phyloP scores from a whole-genome alignment of 2,888 invertebrate species.

The Diplolepis rosae region DNA sequence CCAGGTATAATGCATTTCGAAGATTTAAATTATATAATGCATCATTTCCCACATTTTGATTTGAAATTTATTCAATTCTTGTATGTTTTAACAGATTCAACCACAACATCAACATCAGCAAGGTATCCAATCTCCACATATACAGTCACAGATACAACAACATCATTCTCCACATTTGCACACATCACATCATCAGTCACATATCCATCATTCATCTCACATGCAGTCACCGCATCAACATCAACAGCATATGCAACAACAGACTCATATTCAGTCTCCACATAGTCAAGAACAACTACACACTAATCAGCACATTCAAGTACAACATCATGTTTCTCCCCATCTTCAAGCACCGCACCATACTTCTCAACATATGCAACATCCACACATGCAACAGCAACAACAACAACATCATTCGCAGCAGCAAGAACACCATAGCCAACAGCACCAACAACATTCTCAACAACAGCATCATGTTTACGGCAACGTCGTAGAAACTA shows the following conservation, averaged over 20 bases:
- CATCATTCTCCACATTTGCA: slow-evolving; percentile 46
- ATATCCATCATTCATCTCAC: slow-evolving; percentile 59
- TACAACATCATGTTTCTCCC: slow-evolving; percentile 74
- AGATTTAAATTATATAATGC: too few species aligned
- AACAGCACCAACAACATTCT: slow-evolving; percentile 50
- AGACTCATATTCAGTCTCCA: slow-evolving; percentile 34
- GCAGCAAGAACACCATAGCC: slow-evolving; percentile 42
- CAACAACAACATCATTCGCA: slow-evolving; percentile 51
- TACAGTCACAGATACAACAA: slow-evolving; percentile 49
- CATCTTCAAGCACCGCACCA: slow-evolving; percentile 72
- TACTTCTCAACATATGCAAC: slow-evolving; percentile 47
- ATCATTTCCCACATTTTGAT: too few species aligned
- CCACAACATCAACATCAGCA: slow-evolving; percentile 51
- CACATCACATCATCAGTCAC: slow-evolving; percentile 37
- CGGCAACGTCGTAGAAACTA: slow-evolving; percentile 51
- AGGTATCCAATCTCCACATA: slow-evolving; percentile 47
- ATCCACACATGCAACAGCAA: slow-evolving; percentile 43
- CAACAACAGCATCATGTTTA: slow-evolving; percentile 61
- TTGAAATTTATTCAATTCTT: not conserved
- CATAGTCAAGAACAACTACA: slow-evolving; percentile 22
- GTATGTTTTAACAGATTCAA: slow-evolving; percentile 47
- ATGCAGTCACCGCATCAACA: slow-evolving; percentile 72
- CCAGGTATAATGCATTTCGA: too few species aligned
- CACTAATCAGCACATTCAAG: slow-evolving; percentile 75
- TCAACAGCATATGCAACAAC: slow-evolving; percentile 55